Conservation (phyloP, 2,888 invertebrate species). For the Thereva nobilitata region DNA sequence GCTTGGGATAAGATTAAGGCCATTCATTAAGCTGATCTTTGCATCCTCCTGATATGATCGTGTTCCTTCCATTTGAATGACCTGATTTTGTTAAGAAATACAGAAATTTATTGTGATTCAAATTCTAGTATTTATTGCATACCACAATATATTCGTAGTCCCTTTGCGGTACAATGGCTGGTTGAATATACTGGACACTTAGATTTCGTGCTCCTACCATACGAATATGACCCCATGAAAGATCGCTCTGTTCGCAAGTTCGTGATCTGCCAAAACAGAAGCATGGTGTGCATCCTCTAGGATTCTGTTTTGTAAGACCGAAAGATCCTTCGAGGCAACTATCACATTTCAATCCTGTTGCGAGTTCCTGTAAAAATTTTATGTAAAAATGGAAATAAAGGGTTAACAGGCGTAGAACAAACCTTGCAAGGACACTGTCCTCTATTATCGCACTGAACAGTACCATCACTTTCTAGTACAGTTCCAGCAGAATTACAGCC, state of each 20-base stretch:
- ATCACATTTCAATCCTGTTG: constrained; percentile 82
- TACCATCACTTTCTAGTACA: constrained; percentile 59
- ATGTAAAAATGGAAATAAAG: neutral
- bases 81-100: constrained; percentile 37
- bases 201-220: constrained; percentile 63
- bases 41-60: constrained; percentile 56
- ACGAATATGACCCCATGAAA: constrained; percentile 81
- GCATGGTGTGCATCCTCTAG: constrained; percentile 89
- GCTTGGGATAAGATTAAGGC: constrained; percentile 67
- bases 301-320: constrained; percentile 76
- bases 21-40: constrained; percentile 63
- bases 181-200: constrained; percentile 53
- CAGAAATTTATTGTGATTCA: neutral
- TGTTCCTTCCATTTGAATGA: constrained; percentile 54
- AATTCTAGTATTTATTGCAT: neutral
- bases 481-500: constrained; percentile 80
- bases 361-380: constrained; percentile 61
- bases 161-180: constrained; percentile 49
- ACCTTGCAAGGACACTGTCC: constrained; percentile 93
- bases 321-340: constrained; percentile 84
- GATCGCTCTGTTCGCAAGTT: constrained; percentile 77
- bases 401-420: constrained; percentile 41
- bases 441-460: constrained; percentile 71
- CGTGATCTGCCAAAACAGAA: constrained; percentile 92
- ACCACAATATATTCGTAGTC: constrained; percentile 58